A percentile compares a stretch with the other conserved stretches of the same genome.
These are phyloP conservation scores for Catharus minimus DNA, from an alignment of 2,113 vertebrate species.

Conservation along the genomic window DNA sequence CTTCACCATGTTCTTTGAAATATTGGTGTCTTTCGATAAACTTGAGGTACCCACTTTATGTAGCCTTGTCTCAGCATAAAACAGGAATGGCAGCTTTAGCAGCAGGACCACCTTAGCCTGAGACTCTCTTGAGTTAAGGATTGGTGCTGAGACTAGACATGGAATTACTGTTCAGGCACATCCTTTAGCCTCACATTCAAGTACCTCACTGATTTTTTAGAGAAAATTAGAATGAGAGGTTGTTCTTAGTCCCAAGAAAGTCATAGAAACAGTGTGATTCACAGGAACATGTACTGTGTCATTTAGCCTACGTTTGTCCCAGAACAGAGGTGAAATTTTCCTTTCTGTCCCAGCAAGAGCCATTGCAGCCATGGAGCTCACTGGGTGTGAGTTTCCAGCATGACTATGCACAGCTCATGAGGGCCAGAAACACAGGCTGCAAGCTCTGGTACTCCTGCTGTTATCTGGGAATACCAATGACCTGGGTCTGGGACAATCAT, in stretches of 20 bases:
- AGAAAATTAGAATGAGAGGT: not conserved
- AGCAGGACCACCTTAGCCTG: not conserved
- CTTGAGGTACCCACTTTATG: not conserved
- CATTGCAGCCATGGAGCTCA: not conserved
- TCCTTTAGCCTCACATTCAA: not conserved
- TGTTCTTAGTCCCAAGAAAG: not conserved
- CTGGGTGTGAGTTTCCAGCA: fast-evolving
- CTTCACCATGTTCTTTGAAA: not conserved
- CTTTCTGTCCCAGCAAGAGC: not conserved
- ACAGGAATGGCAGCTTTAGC: not conserved
- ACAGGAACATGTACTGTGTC: not conserved
- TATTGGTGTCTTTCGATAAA: not conserved
- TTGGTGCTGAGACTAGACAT: not conserved
- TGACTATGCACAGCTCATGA: not conserved
- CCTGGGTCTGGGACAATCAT: not conserved
- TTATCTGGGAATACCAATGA: not conserved
- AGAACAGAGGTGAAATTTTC: not conserved
- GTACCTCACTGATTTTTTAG: not conserved
- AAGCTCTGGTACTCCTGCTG: not conserved
- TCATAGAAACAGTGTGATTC: not conserved
- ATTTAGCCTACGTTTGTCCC: not conserved
- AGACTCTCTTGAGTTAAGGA: not conserved
- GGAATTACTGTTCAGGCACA: not conserved
- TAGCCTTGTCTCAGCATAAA: not conserved
- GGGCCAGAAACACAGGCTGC: not conserved